These are phyloP conservation scores for Villa cingulata DNA, from an alignment of 2,888 invertebrate genomes.

Conservation along the genomic window DNA sequence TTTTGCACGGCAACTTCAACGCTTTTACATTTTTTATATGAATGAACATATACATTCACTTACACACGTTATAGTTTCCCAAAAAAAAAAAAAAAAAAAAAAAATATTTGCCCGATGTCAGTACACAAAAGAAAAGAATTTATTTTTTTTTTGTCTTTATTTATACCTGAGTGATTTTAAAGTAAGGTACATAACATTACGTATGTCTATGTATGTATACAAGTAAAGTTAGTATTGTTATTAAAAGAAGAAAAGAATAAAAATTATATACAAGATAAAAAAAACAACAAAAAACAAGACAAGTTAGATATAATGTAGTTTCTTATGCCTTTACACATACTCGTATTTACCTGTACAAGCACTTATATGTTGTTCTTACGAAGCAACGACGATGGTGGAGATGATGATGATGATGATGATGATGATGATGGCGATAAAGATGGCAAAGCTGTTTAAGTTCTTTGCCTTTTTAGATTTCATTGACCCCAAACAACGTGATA, in stretches of 20 bases:
- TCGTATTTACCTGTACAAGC: no score
- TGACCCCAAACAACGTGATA: constrained; percentile 3
- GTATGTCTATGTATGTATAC: no score
- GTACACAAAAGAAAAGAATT: neutral
- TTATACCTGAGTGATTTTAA: constrained; percentile 7
- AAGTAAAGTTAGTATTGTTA: neutral
- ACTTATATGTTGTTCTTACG: neutral
- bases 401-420: neutral
- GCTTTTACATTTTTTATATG: neutral
- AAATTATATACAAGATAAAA: no score
- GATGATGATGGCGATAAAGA: neutral
- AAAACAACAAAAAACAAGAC: neutral
- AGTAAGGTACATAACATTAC: constrained; percentile 6
- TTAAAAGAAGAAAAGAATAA: no score
- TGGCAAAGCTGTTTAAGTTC: constrained; percentile 4
- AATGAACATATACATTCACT: neutral
- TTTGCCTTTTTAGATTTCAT: constrained; percentile 10
- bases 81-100: neutral
- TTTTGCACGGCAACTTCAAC: neutral
- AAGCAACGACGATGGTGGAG: neutral
- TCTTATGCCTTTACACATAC: no score
- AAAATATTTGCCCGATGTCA: neutral
- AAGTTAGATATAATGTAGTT: neutral
- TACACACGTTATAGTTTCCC: neutral
- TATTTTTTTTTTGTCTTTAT: constrained; percentile 7